Evolutionary conservation across 2,113 vertebrate species (phyloP), one percentile per base, ranked within the genome.

Genomic region (Ceyx cyanopectus): DNA sequence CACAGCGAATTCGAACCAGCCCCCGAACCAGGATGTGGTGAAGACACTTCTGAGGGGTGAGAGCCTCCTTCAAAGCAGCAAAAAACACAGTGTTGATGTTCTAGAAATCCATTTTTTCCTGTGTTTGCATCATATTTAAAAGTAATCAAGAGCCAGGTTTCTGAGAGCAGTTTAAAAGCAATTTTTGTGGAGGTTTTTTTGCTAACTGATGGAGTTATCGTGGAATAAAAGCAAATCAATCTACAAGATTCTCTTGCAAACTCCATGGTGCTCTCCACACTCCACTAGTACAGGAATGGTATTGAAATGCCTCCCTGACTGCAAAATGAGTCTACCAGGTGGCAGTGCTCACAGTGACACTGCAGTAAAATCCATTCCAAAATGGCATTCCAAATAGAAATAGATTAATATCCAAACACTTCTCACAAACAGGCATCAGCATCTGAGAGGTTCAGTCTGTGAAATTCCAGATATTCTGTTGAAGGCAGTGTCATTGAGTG

Each of bases 1-100:
- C 98, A 5, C 99, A 99, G 67, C 99, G 98, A 81, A 99, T 98
- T 4, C 99, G 98, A 80, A 99, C 99, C 46, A 99, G 95, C 3
- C 99, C 99, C 2, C 99, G 98, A 16, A 99, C 99, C 1, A 99
- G 98, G 93, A 99, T 98, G 61, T 99, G 98, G 61, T 98, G 97
- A 24, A 98, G 97, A 70, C 99, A 99, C 73, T 98, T 99, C 92
- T 99, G 98, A 43, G 98, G 94, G 3, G 98, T 99, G 56, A 99
- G 98, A 84, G 98, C 98, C 95, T 99, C 99, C 99, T 99, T 94
- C 37, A 79, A 54, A 91, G n/a, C 93, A 90, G 43, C 53, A 40
- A 62, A 91, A 61, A 29, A 21, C 0, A 74, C 5, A 66, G 8
- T 12, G 12, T 14, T 61, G 23, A 40, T 67, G 83, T 30, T 48